Evolutionary conservation across 2,797 vertebrate species (phyloP).

Genomic region (Lophius americanus): DNA sequence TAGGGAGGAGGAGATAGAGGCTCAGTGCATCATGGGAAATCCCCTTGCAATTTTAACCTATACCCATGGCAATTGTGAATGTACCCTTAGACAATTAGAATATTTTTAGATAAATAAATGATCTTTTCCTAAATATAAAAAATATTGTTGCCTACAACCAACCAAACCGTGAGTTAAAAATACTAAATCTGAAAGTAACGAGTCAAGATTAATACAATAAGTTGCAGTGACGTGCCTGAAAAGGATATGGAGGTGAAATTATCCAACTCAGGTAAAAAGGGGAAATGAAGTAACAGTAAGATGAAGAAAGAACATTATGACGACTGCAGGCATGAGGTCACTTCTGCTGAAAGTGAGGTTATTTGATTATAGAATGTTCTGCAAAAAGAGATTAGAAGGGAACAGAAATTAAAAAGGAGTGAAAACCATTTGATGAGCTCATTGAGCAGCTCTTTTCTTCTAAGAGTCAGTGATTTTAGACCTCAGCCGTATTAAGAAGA

Average conservation of each 20-base stretch:
- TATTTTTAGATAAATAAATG: too few species aligned
- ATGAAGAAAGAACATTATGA: not conserved
- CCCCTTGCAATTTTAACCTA: too few species aligned
- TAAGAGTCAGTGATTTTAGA: slow-evolving; percentile 10
- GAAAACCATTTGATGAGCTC: slow-evolving; percentile 13
- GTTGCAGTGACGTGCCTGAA: not conserved
- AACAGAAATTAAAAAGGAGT: slow-evolving; percentile 4
- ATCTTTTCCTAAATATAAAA: too few species aligned
- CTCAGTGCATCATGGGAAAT: too few species aligned
- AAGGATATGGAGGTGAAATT: not conserved
- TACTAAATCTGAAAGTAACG: too few species aligned
- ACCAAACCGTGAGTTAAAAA: too few species aligned
- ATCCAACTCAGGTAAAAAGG: not conserved
- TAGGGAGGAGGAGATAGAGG: too few species aligned
- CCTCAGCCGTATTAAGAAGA: slow-evolving; percentile 15
- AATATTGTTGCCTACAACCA: too few species aligned
- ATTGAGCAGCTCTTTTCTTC: not conserved
- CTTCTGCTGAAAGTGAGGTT: slow-evolving; percentile 4
- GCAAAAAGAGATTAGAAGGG: slow-evolving; percentile 5
- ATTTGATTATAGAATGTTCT: slow-evolving; percentile 17
- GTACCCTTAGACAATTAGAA: too few species aligned
- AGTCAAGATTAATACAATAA: too few species aligned
- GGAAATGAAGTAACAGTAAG: too few species aligned
- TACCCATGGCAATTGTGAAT: too few species aligned
- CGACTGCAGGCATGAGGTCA: not conserved